A percentile compares a stretch with the other conserved stretches of the same genome.
These are phyloP conservation scores for Rhineura floridana DNA, from an alignment of 2,113 vertebrate species.

Conservation along the genomic window DNA sequence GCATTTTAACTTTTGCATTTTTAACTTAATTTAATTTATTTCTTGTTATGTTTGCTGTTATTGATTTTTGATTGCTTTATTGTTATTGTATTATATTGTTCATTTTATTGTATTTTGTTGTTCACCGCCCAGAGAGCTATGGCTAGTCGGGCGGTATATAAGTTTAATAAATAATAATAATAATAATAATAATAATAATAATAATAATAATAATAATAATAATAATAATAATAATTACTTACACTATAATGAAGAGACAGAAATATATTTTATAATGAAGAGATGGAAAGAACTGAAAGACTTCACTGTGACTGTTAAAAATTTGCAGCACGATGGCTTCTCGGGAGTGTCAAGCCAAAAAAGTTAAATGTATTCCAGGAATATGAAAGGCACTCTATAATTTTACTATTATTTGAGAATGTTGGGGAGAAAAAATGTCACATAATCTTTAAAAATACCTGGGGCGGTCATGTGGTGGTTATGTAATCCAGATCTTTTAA, in stretches of 20 bases:
- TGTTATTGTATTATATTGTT: too few relatives aligned
- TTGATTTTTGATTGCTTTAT: too few relatives aligned
- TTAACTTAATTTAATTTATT: too few relatives aligned
- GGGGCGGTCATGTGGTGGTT: not conserved
- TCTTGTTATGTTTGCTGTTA: too few relatives aligned
- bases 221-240: too few relatives aligned
- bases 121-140: too few relatives aligned
- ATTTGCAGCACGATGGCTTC: slow-evolving; percentile 34
- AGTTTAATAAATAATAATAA: too few relatives aligned
- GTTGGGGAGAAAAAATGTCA: not conserved
- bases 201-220: too few relatives aligned
- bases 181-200: too few relatives aligned
- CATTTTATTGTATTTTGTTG: too few relatives aligned
- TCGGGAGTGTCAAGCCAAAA: slow-evolving; percentile 27
- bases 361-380: not conserved
- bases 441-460: not conserved
- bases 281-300: slow-evolving; percentile 27
- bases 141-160: too few relatives aligned
- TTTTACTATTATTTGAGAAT: not conserved
- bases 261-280: slow-evolving; percentile 5
- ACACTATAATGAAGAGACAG: slow-evolving; percentile 45
- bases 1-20: too few relatives aligned
- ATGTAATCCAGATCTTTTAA: not conserved
- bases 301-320: slow-evolving; percentile 37
- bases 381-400: not conserved